These are phyloP conservation scores for Acholoe squamosa DNA, from an alignment of 2,888 invertebrate genomes.

Conservation along the genomic window DNA sequence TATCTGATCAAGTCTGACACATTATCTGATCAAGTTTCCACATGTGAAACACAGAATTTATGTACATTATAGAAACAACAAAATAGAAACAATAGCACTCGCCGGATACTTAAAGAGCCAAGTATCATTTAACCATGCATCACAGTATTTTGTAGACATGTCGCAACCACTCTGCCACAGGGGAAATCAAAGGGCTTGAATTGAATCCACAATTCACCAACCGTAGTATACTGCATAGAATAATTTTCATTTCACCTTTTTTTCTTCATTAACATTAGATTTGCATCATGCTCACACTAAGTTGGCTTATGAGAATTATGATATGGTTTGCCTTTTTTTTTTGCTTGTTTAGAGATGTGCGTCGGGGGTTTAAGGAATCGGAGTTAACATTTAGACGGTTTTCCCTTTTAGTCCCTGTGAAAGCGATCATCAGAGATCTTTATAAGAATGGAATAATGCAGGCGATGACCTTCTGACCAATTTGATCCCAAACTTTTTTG, in stretches of 20 bases:
- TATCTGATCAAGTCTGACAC: too few relatives aligned
- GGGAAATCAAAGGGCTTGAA: background rate
- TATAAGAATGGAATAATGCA: too few relatives aligned
- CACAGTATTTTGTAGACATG: conserved; percentile 27
- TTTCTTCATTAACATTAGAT: background rate
- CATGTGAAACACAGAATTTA: too few relatives aligned
- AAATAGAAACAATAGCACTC: too few relatives aligned
- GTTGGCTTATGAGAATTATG: conserved; percentile 3
- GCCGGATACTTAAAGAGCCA: too few relatives aligned
- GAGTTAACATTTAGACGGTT: too few relatives aligned
- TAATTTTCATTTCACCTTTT: background rate
- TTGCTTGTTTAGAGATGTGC: background rate
- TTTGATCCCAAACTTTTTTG: too few relatives aligned
- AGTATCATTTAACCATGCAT: background rate
- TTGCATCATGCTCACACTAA: background rate
- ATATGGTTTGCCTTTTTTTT: conserved; percentile 19
- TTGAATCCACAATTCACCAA: background rate
- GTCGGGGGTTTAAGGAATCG: background rate
- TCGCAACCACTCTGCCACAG: background rate
- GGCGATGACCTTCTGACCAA: too few relatives aligned
- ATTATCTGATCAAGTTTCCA: too few relatives aligned
- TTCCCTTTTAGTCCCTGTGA: too few relatives aligned
- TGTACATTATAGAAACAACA: too few relatives aligned
- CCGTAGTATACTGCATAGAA: conserved; percentile 5
- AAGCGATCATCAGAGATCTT: too few relatives aligned